phyloP scores from a whole-genome alignment of 1,140 invertebrate species.

The Drosophila ogumai region DNA sequence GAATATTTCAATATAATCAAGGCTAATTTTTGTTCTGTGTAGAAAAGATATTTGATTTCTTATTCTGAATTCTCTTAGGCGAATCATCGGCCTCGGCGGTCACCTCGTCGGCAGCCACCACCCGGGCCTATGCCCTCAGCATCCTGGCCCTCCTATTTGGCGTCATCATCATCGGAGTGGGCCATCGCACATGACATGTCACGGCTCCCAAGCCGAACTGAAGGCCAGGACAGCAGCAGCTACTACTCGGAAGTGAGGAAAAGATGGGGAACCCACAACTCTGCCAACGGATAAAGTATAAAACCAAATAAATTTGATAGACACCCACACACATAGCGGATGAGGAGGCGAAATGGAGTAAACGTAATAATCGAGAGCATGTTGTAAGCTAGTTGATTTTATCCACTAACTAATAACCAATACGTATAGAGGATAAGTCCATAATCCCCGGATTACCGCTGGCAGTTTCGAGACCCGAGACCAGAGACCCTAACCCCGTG shows the following conservation, averaged over 20 bases:
- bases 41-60: neutral
- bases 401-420: constrained; percentile 62
- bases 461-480: constrained; percentile 12
- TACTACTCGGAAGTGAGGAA: constrained; percentile 14
- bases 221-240: constrained; percentile 16
- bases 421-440: constrained; percentile 34
- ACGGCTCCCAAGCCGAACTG: constrained; percentile 28
- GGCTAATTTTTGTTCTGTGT: neutral
- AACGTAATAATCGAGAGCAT: constrained; percentile 61
- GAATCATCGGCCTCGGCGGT: constrained; percentile 84
- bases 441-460: constrained; percentile 31
- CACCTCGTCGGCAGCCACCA: constrained; percentile 79
- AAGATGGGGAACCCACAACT: constrained; percentile 21
- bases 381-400: constrained; percentile 79
- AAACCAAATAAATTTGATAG: constrained; percentile 48
- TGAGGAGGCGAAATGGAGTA: constrained; percentile 17
- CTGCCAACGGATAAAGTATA: constrained; percentile 56
- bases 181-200: constrained; percentile 80
- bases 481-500: neutral
- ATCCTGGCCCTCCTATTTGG: constrained; percentile 69
- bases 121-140: constrained; percentile 76
- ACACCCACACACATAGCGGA: constrained; percentile 9
- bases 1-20: neutral
- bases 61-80: constrained; percentile 47
- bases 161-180: constrained; percentile 72